phyloP scores from a whole-genome alignment of 2,113 vertebrate genomes.

The Paracanthobrama guichenoti region DNA sequence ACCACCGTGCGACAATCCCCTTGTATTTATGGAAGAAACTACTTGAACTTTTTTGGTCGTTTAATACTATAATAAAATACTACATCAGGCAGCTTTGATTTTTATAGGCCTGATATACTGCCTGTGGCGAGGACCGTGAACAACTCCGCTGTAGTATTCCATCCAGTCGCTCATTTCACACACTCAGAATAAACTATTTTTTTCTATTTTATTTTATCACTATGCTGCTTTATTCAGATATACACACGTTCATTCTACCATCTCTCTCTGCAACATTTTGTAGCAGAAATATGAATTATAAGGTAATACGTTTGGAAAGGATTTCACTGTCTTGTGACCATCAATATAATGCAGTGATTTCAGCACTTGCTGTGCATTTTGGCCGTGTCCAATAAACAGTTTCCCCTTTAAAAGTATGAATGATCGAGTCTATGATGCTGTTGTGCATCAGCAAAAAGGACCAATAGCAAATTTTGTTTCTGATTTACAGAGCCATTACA shows the following conservation, averaged over 20 bases:
- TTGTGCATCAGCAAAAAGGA: neutral
- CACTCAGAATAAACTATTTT: slow-evolving; percentile 47
- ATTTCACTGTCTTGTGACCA: slow-evolving; percentile 23
- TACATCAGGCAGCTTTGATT: slow-evolving; percentile 79
- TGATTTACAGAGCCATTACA: neutral
- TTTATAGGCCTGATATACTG: slow-evolving; percentile 85
- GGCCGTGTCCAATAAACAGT: neutral
- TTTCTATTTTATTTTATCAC: neutral
- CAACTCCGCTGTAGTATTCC: slow-evolving; percentile 55
- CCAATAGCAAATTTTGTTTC: neutral
- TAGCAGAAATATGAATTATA: neutral
- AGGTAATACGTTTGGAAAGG: neutral
- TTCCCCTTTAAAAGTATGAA: neutral
- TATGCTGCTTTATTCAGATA: neutral
- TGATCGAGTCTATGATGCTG: neutral
- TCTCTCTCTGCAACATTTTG: too few species aligned
- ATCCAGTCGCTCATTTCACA: slow-evolving; percentile 57
- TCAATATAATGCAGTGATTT: neutral
- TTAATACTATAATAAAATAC: slow-evolving; percentile 83
- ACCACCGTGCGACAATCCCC: slow-evolving; percentile 61
- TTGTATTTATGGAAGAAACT: slow-evolving; percentile 74
- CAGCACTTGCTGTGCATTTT: neutral
- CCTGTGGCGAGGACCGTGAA: slow-evolving; percentile 74
- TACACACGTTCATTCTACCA: neutral
- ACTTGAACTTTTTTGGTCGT: slow-evolving; percentile 74